These are phyloP conservation scores for Galaxias olidus DNA, from an alignment of 2,797 vertebrate genomes.

Conservation along the genomic window DNA sequence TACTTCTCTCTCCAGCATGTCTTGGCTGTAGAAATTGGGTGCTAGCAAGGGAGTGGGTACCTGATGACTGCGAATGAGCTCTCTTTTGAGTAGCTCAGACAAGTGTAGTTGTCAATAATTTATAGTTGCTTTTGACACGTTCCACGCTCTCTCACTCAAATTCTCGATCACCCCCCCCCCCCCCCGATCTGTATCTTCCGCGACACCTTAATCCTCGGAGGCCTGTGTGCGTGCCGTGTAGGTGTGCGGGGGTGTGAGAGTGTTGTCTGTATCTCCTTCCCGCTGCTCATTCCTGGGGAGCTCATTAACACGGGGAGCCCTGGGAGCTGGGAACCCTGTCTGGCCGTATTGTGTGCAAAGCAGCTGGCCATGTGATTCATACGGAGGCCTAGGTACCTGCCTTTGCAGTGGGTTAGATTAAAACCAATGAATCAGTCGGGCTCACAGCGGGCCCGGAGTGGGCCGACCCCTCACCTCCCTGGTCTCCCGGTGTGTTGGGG, in stretches of 20 bases:
- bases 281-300: constrained; percentile 62
- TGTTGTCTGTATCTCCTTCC: constrained; percentile 56
- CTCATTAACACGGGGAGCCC: constrained; percentile 71
- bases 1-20: too few species aligned
- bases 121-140: constrained; percentile 10
- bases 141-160: background rate
- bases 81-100: constrained; percentile 22
- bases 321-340: constrained; percentile 21
- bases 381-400: constrained; percentile 51
- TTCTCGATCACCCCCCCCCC: background rate
- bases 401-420: constrained; percentile 67
- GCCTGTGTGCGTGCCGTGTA: constrained; percentile 1
- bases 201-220: constrained; percentile 44
- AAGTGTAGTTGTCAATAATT: constrained; percentile 28
- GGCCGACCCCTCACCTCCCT: constrained; percentile 8
- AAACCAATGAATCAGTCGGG: constrained; percentile 68
- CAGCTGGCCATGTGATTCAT: constrained; percentile 66
- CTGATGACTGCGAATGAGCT: constrained; percentile 25
- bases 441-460: constrained; percentile 47
- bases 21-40: too few species aligned
- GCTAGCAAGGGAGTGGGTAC: background rate
- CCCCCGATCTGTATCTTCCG: constrained; percentile 22
- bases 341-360: constrained; percentile 43
- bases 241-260: constrained; percentile 11
- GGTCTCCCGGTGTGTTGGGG: background rate